Evolutionary conservation across 2,797 vertebrate genomes (phyloP).

Genomic region (Pterois miles): DNA sequence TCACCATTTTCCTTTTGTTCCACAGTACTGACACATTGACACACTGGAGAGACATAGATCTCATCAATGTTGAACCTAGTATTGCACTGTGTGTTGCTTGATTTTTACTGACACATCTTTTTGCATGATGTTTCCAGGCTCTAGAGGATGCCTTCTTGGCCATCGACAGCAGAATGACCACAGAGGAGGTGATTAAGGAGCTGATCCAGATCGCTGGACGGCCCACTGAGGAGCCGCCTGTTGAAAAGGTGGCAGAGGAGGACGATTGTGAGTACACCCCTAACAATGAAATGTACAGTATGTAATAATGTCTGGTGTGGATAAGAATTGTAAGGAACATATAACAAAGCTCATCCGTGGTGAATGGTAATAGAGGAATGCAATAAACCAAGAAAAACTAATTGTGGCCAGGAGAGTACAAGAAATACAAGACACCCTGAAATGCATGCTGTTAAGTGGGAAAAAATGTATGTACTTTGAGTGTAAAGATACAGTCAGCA

Average conservation of each 20-base stretch:
- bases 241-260: constrained; percentile 95
- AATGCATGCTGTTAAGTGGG: not conserved
- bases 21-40: not conserved
- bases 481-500: no score
- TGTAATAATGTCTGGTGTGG: not conserved
- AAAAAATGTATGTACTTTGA: not conserved
- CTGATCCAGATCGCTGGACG: constrained; percentile 94
- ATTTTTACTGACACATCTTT: not conserved
- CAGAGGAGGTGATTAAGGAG: constrained; percentile 96
- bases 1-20: not conserved
- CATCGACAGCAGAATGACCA: constrained; percentile 93
- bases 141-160: constrained; percentile 97
- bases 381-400: not conserved
- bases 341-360: not conserved
- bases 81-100: not conserved
- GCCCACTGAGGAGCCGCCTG: constrained; percentile 88
- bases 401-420: not conserved
- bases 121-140: constrained; percentile 80
- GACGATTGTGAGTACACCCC: constrained; percentile 88
- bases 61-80: not conserved
- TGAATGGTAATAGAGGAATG: not conserved
- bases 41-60: not conserved
- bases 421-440: not conserved
- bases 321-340: not conserved
- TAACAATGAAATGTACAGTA: not conserved